Evolutionary conservation across 2,797 vertebrate species (phyloP), one percentile per base, ranked within the genome.

Genomic region (Capromys pilorides): DNA sequence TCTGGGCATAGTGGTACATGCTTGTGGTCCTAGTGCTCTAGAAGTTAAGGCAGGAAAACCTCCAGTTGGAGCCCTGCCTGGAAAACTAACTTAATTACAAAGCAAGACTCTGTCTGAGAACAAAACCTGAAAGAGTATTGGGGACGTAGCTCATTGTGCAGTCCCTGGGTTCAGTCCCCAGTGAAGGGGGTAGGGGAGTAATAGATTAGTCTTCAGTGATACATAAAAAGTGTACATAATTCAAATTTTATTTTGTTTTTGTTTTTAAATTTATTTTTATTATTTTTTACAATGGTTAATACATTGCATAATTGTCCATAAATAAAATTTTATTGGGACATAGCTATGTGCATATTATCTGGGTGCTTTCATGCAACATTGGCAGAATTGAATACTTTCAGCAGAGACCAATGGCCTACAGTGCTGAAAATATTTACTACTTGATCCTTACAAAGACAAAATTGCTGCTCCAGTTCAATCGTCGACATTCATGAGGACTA

Each of bases 291-390:
- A 45, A 45, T 45, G 8, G 45, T 45, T 45, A 45, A 45, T 45
- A 45, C 45, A 45, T 45, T 45, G 45, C 45, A 45, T 45, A 45
- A 45, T 12, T 95, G 66, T 86, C 67, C n/a, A 45, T 91, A 82
- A 93, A 41, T 80, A 84, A 95, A 85, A 77, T 93, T 94, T 89
- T 79, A 57, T 91, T 67, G 84, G 59, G 64, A 83, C 71, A 84
- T 11, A 73, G 14, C 16, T 28, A 31, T 3, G 4, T 41, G 41
- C 61, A 33, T 77, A 31, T 94, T 86, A 36, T 88, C 45, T 64
- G 36, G 61, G 61, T 94, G 77, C 62, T 88, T 94, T 95, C 84
- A 69, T 49, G 73, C 12, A 26, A n/a, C 61, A 89, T 49, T 59
- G 80, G 26, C 13, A 89, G 59, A 88, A 80, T 51, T 86, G 54